Evolutionary conservation across 2,113 vertebrate genomes (phyloP), one percentile per base, ranked within the genome.

Genomic region (Ctenodactylus gundi): DNA sequence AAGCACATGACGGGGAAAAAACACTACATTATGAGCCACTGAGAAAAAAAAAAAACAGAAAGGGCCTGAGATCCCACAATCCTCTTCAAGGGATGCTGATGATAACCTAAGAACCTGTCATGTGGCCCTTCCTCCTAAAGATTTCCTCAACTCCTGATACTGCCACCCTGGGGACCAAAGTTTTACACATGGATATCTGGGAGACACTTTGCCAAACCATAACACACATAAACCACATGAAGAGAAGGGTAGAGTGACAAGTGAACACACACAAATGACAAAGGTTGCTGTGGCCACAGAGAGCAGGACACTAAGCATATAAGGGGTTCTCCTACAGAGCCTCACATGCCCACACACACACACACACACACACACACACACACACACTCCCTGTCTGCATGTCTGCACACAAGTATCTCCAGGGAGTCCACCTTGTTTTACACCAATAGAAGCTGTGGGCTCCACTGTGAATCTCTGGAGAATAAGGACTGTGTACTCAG

Each of bases 261-360:
- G 31, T 1, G 13, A 0, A 0, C 6, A 18, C 4, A 14, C 7
- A 25, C 29, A 39, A 46, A 27, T 0, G 4, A 8, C 25, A 13
- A 8, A 18, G n/a, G 20, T 7, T 4, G 1, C 31, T 7, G 29
- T 0, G 41, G 15, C 29, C n/a, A n/a, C 64, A 4, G 6, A 64
- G 1, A 7, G 4, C 41, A 5, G 10, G 31, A 51, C 36, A 12
- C 70, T 6, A 39, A 36, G 5, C 4, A 5, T 17, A 29, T 14
- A 21, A 73, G 1, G 70, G 23, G 29, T 9, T 13, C 12, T 23
- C 7, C 5, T 34, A 4, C 80, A 6, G 49, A 75, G 31, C 21
- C 82, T 34, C 64, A 17, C 8, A 14, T 12, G 13, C 11, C 18
- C 20, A 34, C n/a, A 53, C 58, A 70, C 21, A 36, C 21, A 27